A percentile compares a stretch with the other conserved stretches of the same genome.
Conservation (phyloP, 2,113 vertebrate genomes). For the Amblyopsis rosae region DNA sequence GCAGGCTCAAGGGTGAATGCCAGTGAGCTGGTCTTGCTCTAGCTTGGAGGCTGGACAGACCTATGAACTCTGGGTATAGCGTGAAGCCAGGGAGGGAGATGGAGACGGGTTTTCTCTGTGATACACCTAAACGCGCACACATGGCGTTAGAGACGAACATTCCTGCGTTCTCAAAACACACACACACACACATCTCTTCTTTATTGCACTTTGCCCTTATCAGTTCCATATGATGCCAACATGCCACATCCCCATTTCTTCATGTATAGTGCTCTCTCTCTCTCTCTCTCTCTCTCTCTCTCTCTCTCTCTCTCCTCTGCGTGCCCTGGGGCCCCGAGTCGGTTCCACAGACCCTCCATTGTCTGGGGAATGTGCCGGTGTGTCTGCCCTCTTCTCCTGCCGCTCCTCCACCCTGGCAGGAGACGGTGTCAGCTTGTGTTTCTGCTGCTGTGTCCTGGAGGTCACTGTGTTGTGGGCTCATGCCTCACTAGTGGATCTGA, state of each 20-base stretch:
- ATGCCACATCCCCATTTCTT: not conserved
- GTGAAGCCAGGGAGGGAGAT: not conserved
- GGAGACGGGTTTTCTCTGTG: not conserved
- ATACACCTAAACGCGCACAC: not conserved
- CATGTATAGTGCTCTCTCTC: not conserved
- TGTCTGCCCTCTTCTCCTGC: constrained; percentile 45
- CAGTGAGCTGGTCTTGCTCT: not conserved
- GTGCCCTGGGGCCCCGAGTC: constrained; percentile 54
- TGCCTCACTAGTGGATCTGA: constrained; percentile 21
- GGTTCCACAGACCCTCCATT: constrained; percentile 73
- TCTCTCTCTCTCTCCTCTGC: constrained; percentile 37
- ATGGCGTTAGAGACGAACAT: no score
- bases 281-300: constrained; percentile 15
- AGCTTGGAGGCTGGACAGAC: not conserved
- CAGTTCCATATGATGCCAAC: constrained; percentile 29
- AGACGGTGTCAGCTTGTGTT: constrained; percentile 56
- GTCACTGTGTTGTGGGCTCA: constrained; percentile 47
- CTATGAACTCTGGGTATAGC: not conserved
- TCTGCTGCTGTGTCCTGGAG: constrained; percentile 58
- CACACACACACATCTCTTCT: not conserved
- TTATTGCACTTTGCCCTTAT: constrained; percentile 38
- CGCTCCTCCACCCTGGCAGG: constrained; percentile 50
- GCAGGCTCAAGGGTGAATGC: not conserved
- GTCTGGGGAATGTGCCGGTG: constrained; percentile 71
- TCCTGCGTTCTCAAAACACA: no score